Conservation (phyloP, 2,797 vertebrate genomes). For the Bucorvus abyssinicus region DNA sequence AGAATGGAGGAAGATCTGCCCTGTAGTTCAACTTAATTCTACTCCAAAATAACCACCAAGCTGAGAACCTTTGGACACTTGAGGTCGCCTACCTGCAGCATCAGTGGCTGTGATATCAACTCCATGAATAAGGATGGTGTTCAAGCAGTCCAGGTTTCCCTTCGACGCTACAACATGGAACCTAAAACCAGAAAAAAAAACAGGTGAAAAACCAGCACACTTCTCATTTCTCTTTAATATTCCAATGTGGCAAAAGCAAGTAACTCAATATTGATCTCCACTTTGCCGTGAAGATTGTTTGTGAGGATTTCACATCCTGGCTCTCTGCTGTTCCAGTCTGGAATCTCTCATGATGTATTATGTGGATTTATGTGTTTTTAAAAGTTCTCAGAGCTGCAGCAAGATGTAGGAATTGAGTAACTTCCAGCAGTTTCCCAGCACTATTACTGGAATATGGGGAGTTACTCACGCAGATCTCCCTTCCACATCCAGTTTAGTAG, state of each 20-base stretch:
- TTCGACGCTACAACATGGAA: slow-evolving; percentile 94
- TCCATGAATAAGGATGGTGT: slow-evolving; percentile 86
- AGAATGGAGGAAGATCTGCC: background rate
- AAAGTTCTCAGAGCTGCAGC: background rate
- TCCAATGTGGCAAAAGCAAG: background rate
- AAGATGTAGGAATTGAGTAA: background rate
- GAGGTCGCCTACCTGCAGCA: slow-evolving; percentile 82
- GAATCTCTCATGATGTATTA: rapidly evolving
- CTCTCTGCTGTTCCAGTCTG: background rate
- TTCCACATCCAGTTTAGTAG: slow-evolving; percentile 93
- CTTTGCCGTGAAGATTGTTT: background rate
- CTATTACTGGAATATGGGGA: rapidly evolving
- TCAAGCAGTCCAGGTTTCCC: slow-evolving; percentile 93
- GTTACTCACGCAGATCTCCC: slow-evolving; percentile 95
- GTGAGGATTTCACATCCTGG: background rate
- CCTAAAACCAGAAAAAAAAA: slow-evolving; percentile 62
- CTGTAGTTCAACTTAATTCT: background rate
- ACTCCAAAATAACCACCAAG: background rate
- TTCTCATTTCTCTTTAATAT: background rate
- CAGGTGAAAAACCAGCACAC: background rate
- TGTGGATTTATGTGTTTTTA: rapidly evolving
- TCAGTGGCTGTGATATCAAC: slow-evolving; percentile 89
- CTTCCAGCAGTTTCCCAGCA: background rate
- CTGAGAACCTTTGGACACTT: background rate
- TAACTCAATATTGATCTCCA: background rate